A percentile compares a stretch with the other conserved stretches of the same genome.
These are phyloP conservation scores for Vidua macroura DNA, from an alignment of 2,113 vertebrate genomes.

Conservation along the genomic window DNA sequence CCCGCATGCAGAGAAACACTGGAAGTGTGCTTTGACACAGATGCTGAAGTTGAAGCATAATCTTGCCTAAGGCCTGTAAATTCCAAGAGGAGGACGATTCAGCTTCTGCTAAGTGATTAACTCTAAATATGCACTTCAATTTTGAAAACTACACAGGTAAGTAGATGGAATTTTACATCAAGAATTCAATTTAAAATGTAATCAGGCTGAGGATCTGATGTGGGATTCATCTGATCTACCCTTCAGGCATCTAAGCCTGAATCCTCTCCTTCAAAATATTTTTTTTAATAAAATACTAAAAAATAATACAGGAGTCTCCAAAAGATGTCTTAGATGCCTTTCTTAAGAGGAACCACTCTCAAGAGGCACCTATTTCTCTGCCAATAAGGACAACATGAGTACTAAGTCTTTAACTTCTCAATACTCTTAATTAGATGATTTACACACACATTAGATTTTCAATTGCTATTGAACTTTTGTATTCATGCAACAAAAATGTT, in stretches of 20 bases:
- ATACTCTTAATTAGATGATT: not conserved
- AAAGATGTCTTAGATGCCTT: not conserved
- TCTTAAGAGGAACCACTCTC: not conserved
- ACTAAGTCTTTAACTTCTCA: not conserved
- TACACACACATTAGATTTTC: not conserved
- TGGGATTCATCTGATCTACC: not conserved
- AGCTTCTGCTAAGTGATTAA: not conserved
- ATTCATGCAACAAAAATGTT: not conserved
- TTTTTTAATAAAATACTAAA: not conserved
- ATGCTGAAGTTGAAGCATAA: slow-evolving; percentile 91
- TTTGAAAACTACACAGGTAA: not conserved
- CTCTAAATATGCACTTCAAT: not conserved
- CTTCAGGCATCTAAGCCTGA: not conserved
- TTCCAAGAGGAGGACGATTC: not conserved
- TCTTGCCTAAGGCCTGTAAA: slow-evolving; percentile 91
- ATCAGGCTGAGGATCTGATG: not conserved
- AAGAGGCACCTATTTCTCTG: not conserved
- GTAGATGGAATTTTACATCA: not conserved
- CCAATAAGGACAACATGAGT: not conserved
- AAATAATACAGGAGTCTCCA: not conserved
- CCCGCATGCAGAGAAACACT: slow-evolving; percentile 82
- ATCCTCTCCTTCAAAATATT: not conserved
- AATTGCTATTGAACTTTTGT: not conserved
- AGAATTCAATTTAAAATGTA: not conserved
- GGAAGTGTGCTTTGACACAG: slow-evolving; percentile 85